Evolutionary conservation across 2,113 vertebrate genomes (phyloP).

Genomic region (Neodon shergylaensis): DNA sequence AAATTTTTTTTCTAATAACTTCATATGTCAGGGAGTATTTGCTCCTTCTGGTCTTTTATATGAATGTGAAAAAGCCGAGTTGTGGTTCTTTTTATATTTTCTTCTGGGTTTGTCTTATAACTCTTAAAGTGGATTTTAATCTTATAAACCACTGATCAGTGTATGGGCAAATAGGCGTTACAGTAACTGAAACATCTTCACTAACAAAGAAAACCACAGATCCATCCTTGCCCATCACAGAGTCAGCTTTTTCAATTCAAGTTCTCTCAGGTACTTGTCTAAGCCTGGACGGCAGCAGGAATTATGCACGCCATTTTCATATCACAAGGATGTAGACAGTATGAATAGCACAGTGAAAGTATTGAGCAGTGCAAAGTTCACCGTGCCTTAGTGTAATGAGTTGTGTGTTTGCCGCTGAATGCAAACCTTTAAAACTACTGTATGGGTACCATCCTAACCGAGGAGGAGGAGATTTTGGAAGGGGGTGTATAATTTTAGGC

Average conservation of each 20-base stretch:
- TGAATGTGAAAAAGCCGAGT: not conserved
- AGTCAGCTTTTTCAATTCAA: not conserved
- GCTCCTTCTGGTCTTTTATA: not conserved
- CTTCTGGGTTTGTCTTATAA: not conserved
- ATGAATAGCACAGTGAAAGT: not conserved
- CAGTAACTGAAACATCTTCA: not conserved
- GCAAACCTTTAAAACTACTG: constrained; percentile 41
- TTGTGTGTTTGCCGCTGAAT: constrained; percentile 15
- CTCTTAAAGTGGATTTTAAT: not conserved
- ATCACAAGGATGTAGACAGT: not conserved
- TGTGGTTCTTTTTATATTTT: not conserved
- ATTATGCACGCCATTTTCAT: not conserved
- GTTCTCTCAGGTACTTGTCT: not conserved
- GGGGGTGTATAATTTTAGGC: not conserved
- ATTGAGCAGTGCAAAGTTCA: constrained; percentile 3
- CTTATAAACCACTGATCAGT: not conserved
- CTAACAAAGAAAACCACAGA: not conserved
- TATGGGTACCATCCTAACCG: not conserved
- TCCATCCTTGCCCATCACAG: not conserved
- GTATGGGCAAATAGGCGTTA: not conserved
- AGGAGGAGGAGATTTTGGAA: not conserved
- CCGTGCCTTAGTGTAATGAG: constrained; percentile 45
- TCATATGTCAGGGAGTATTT: not conserved
- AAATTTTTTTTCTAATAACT: constrained; percentile 25
- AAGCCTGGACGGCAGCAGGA: not conserved